Base-by-base conservation (phyloP, 2,113 vertebrate species). In the Choloepus hoffmanni region DNA sequence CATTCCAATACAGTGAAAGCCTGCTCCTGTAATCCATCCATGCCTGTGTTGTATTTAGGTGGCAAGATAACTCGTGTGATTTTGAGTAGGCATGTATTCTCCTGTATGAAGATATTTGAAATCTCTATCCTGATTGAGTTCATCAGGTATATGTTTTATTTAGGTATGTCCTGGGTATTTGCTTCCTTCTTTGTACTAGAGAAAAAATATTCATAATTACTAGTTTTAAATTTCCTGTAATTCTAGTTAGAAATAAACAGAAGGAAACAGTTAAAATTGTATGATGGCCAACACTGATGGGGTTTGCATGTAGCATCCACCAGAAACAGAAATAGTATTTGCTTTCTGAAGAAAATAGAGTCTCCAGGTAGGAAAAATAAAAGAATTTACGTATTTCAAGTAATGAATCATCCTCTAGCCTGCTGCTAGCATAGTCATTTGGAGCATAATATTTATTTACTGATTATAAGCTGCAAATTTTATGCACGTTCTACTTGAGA, bases 91-190 rank as follows among this genome's bases (percentile, higher is more conserved):
- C 89, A 62, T 91, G 65, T 90, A 68, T 50, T 67, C 60, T 95
- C 90, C 87, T 97, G 90, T 68, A 58, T 78, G 70, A 50, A 95
- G 90, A 92, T 92, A 33, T 45, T 60, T 92, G 83, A 76, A 43
- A 62, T 78, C 90, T 90, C 92, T 90, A 3, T 77, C 26, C 67
- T 67, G 62, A 77, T 92, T 67, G 65, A 55, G 89, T 92, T 94
- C 50, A 81, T n/a, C 28, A 68, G 67, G 13, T 70, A 3, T 62
- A 10, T 95, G 26, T 88, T 93, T 74, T 74, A n/a, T 87, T 88
- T 85, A 86, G 15, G 26, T 84, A 40, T 70, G 9, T 85, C 70
- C 58, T 85, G 11, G 40, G 43, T 26, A 24, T 12, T 88, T 86
- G 53, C n/a, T 89, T 92, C 10, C 72, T 96, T 87, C 11, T 77